Evolutionary conservation across 1,140 invertebrate genomes (phyloP), one percentile per base, ranked within the genome.

Genomic region (Drosophila obscura): DNA sequence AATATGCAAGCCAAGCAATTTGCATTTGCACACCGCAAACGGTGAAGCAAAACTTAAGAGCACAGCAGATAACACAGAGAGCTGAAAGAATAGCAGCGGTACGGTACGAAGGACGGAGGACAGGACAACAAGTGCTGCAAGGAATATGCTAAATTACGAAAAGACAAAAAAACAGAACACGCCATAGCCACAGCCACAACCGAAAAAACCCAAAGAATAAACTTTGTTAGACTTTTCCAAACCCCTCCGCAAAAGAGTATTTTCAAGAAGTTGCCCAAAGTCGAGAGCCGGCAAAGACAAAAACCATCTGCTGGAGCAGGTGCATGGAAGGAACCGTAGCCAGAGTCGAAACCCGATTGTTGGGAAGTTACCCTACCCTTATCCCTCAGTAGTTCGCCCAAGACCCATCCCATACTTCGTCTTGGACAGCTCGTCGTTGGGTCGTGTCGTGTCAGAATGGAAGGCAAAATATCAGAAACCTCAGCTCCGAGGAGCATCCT

Each of bases 11-110:
- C 49, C 71, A 85, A 85, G 78, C 82, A 85, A 85, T 85, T 85
- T 85, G 82, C 82, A 85, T 85, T 85, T 87, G 82, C 82, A 87
- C 78, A 87, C 82, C 82, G 82, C 82, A 85, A 84, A 87, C 82
- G 69, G 82, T 84, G 71, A 81, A 68, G 78, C 62, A 72, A 77
- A 78, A 87, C 81, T 80, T 81, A 66, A 78, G 67, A 81, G 73
- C 80, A 84, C 67, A 65, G 73, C 73, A 77, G 46, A 69, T 46
- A 64, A 19, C 35, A 31, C 61, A 71, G 35, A 13, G 35, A 39
- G 11, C 11, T 39, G 35, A 39, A 39, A 39, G 35, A 15, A 56
- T 6, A 22, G 5, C 26, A 22, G 22, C 48, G 24, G 22, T 19
- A 19, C 22, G 22, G 22, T 2, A 22, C 2, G 22, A 0, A 22